Evolutionary conservation across 2,113 vertebrate genomes (phyloP).

Genomic region (Donacobius atricapilla): DNA sequence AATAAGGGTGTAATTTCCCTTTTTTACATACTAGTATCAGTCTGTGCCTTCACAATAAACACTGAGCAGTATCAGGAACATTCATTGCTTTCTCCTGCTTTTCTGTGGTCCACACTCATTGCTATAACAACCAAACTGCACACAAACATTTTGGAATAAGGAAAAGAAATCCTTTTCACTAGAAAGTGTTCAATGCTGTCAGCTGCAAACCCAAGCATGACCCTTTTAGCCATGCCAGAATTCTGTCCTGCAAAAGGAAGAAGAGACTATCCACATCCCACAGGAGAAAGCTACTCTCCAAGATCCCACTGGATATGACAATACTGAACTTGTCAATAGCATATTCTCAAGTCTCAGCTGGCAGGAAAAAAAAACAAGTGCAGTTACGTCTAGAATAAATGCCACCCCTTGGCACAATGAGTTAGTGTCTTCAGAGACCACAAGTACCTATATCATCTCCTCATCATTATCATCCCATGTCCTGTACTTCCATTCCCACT

Average conservation of each 20-base stretch:
- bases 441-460: background rate
- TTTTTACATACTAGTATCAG: background rate
- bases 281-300: background rate
- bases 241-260: background rate
- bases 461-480: background rate
- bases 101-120: background rate
- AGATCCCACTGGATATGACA: background rate
- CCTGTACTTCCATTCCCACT: background rate
- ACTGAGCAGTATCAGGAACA: background rate
- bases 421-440: background rate
- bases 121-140: background rate
- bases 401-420: background rate
- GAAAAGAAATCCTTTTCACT: background rate
- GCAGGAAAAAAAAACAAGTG: fast-evolving
- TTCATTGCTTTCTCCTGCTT: background rate
- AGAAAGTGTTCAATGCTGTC: background rate
- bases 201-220: background rate
- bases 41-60: background rate
- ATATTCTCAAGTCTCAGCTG: background rate
- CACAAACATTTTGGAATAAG: background rate
- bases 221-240: background rate
- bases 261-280: background rate
- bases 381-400: background rate
- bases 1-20: background rate
- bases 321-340: background rate